Percentiles rank a stretch among this genome's conserved stretches.
These are phyloP conservation scores for Elgonia sp. DNA, from an alignment of 2,888 invertebrate species.

Conservation along the genomic window DNA sequence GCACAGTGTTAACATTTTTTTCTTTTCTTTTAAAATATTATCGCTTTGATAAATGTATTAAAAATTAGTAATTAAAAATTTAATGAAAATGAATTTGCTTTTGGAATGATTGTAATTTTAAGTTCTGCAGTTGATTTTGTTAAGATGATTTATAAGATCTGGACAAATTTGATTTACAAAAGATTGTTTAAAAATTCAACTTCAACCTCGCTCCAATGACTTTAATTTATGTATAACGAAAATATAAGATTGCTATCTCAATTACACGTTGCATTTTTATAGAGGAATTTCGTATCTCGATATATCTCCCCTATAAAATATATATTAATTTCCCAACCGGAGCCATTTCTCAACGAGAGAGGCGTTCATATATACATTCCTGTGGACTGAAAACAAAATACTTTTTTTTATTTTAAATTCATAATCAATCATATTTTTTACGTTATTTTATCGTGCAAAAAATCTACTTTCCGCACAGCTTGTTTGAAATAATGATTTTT, in stretches of 20 bases:
- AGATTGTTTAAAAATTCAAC: constrained; percentile 3
- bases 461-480: constrained; percentile 13
- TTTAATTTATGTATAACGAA: constrained; percentile 55
- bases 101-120: not conserved
- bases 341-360: constrained; percentile 47
- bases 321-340: constrained; percentile 64
- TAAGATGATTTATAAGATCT: too few species aligned
- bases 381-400: constrained; percentile 31
- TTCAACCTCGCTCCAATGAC: constrained; percentile 9
- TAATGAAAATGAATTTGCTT: constrained; percentile 15
- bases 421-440: constrained; percentile 44
- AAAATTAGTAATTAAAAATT: constrained; percentile 4
- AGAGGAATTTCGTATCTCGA: constrained; percentile 64
- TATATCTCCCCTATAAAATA: constrained; percentile 57
- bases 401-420: constrained; percentile 10
- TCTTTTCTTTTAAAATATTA: constrained; percentile 10
- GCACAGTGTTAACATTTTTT: constrained; percentile 26
- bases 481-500: not conserved
- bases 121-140: not conserved
- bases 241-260: constrained; percentile 64
- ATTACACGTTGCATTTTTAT: constrained; percentile 69
- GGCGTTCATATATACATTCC: constrained; percentile 28
- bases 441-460: constrained; percentile 1
- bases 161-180: too few species aligned
- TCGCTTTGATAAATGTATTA: constrained; percentile 15